Base-by-base conservation (phyloP, 2,113 vertebrate genomes). In the Prochilodus magdalenae region DNA sequence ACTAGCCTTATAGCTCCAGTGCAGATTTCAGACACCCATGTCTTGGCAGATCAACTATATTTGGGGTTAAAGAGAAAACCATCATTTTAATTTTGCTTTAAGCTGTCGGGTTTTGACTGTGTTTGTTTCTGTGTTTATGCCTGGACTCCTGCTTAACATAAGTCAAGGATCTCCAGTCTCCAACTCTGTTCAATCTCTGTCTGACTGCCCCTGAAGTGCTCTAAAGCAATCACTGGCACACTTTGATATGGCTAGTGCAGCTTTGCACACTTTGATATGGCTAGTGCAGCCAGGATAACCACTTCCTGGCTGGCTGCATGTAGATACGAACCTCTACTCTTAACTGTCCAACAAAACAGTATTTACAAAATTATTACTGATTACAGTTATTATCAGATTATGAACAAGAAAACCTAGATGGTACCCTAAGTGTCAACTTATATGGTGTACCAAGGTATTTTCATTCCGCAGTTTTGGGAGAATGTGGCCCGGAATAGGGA, bases 191-290 rank as follows among this genome's bases (percentile, higher is more conserved):
- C 75, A 12, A 20, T 20, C 75, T 29, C 33, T 11, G 7, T n/a
- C 47, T 12, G 27, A 67, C 62, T n/a, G 75, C 75, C 26, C 20
- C 11, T 66, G 53, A 49, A 77, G 29, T 62, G 55, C 36, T 40
- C 29, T 62, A 62, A 75, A 44, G 30, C 66, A 29, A 65, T 30
- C 75, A 66, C 22, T 29, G 74, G n/a, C 33, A 11, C 33, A 59
- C 15, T 44, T 27, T 27, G 36, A 47, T 22, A 49, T 12, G 62
- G 22, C 15, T 29, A 44, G 8, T 44, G 40, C 5, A 44, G 40
- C 8, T 36, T 6, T 36, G 33, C n/a, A n/a, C n/a, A n/a, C n/a
- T n/a, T n/a, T n/a, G n/a, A n/a, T n/a, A n/a, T n/a, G n/a, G n/a
- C n/a, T n/a, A n/a, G n/a, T n/a, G n/a, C n/a, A n/a, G 13, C 63